A percentile compares a stretch with the other conserved stretches of the same genome.
These are phyloP conservation scores for Saturnia japonica DNA, from an alignment of 2,888 invertebrate species.

Conservation along the genomic window DNA sequence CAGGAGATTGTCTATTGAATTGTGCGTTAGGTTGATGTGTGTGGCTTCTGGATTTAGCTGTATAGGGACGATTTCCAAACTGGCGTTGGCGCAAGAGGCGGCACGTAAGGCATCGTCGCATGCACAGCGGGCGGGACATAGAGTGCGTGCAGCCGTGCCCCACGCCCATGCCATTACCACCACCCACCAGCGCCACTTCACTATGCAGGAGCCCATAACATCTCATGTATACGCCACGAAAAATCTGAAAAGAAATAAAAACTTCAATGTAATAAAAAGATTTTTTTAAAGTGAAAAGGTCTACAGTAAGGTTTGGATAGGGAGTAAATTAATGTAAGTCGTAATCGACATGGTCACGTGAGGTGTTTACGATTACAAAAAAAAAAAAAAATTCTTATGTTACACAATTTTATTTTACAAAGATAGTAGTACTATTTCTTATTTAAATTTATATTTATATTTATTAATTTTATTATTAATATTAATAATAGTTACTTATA, in stretches of 20 bases:
- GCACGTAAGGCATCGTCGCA: slow-evolving; percentile 90
- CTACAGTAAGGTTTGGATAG: no score
- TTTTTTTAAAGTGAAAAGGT: no score
- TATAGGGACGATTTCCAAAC: slow-evolving; percentile 92
- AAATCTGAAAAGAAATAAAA: slow-evolving; percentile 62
- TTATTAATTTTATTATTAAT: no score
- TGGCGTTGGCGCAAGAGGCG: slow-evolving; percentile 89
- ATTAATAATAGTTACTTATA: no score
- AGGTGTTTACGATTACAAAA: no score
- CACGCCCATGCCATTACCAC: slow-evolving; percentile 80
- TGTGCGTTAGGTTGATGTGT: slow-evolving; percentile 91
- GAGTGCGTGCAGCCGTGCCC: slow-evolving; percentile 80
- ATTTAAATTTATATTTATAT: no score
- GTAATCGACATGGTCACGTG: no score
- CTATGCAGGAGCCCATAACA: slow-evolving; percentile 80
- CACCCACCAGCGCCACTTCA: slow-evolving; percentile 77
- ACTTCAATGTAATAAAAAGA: slow-evolving; percentile 16
- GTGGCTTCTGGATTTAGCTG: slow-evolving; percentile 93
- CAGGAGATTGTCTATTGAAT: slow-evolving; percentile 89
- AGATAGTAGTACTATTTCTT: no score
- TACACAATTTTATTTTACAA: no score
- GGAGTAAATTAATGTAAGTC: no score
- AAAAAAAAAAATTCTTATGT: no score
- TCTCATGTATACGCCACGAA: slow-evolving; percentile 74
- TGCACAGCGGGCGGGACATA: slow-evolving; percentile 90